Evolutionary conservation across 92 coral and sea anemone species (phyloP), one percentile per base, ranked within the genome.

Genomic region (Paramuricea clavata): DNA sequence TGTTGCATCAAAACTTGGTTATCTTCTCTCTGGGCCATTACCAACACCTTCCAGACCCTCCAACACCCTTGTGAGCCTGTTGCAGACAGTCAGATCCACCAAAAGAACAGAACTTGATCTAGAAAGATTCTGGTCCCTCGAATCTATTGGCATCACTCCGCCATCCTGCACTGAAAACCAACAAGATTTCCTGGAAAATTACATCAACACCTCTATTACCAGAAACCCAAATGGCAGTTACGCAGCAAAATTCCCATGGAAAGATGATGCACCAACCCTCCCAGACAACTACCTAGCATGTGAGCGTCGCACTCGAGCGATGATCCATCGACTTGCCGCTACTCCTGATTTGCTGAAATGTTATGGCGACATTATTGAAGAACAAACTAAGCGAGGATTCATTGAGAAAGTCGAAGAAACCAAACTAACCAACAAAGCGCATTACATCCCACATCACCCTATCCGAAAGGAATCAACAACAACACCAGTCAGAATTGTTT

Each of bases 231-330:
- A 86, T 75, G 88, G 91, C 81, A 36, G 72, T 15, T 90, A 87
- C 81, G 82, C 26, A 12, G 89, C 91, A 27, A 57, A 56, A 74
- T 90, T 90, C 34, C 93, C 89, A 1, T 91, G 93, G 93, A n/a
- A 91, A 87, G 59, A 76, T 22, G 93, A 91, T 22, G 82, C 19
- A 41, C 87, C 92, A 0, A 12, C 49, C 2, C 92, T 88, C 1
- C 79, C 89, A 59, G 19, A 85, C 32, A 77, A 88, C 81, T 81
- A 56, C 67, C 23, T 26, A 8, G 47, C 49, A 19, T 88, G 90
- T n/a, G 69, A 56, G 76, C 31, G 61, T 26, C 87, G 92, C 47
- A 88, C 94, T 22, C 62, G 87, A 12, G 57, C 86, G 23, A 82
- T 74, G 80, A 91, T 77, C 0, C 92, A 81, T 50, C 74, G 87